Evolutionary conservation across 2,888 invertebrate species (phyloP).

Genomic region (Ypsolopha sequella): DNA sequence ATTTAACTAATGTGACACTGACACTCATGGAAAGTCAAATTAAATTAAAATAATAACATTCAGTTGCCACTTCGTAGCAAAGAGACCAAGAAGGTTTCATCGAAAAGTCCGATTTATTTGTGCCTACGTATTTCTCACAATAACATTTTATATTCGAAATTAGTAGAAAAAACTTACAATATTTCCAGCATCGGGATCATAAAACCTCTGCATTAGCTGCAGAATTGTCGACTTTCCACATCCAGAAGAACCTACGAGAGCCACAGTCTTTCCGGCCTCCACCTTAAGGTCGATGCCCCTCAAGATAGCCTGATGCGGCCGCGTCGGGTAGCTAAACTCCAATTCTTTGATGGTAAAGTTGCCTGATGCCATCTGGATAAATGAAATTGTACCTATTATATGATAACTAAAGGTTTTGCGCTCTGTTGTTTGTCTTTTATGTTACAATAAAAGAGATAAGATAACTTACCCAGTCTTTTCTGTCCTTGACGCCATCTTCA

Average conservation of each 20-base stretch:
- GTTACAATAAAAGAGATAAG: not conserved
- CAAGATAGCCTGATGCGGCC: constrained; percentile 78
- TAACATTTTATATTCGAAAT: too few relatives aligned
- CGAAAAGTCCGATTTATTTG: too few relatives aligned
- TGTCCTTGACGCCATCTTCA: constrained; percentile 37
- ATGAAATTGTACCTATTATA: too few relatives aligned
- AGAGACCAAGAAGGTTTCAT: too few relatives aligned
- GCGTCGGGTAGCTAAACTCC: constrained; percentile 85
- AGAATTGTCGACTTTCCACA: constrained; percentile 87
- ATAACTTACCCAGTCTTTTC: constrained; percentile 44
- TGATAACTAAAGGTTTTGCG: too few relatives aligned
- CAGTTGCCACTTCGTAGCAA: too few relatives aligned
- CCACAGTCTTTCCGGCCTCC: constrained; percentile 80
- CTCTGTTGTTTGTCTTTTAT: too few relatives aligned
- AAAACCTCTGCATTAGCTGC: constrained; percentile 83
- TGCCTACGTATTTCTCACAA: too few relatives aligned
- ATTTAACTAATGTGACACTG: too few relatives aligned
- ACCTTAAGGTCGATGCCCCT: constrained; percentile 75
- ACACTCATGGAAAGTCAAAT: too few relatives aligned
- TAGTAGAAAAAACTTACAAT: constrained; percentile 35
- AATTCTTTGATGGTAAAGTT: constrained; percentile 76
- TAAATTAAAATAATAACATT: too few relatives aligned
- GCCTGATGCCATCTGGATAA: constrained; percentile 69
- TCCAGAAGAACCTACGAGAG: constrained; percentile 79
- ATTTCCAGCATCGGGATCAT: constrained; percentile 78